phyloP scores from a whole-genome alignment of 2,113 vertebrate genomes.

The Sander vitreus region DNA sequence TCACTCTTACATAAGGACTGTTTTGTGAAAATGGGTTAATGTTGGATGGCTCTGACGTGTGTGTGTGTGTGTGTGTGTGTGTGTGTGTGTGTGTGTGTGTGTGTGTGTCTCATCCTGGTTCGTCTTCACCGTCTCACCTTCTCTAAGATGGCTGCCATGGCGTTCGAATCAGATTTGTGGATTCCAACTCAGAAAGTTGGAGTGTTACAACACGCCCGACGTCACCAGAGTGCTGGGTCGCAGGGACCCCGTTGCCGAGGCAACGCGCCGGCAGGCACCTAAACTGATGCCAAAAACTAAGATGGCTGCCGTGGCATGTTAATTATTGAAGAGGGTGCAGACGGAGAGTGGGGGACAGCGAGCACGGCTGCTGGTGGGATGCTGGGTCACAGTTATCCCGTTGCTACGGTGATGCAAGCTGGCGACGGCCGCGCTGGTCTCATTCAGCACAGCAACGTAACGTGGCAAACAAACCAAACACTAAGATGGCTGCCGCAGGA shows the following conservation, averaged over 20 bases:
- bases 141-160: slow-evolving; percentile 56
- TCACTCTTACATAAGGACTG: background rate
- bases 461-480: slow-evolving; percentile 27
- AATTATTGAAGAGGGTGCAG: slow-evolving; percentile 78
- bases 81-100: slow-evolving; percentile 5
- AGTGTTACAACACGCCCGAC: slow-evolving; percentile 8
- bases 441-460: slow-evolving; percentile 16
- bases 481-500: slow-evolving; percentile 67
- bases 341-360: slow-evolving; percentile 53
- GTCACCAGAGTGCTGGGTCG: slow-evolving; percentile 33
- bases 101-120: background rate
- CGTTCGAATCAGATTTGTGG: slow-evolving; percentile 29
- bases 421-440: slow-evolving; percentile 36
- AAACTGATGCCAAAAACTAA: slow-evolving; percentile 72
- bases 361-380: slow-evolving; percentile 47
- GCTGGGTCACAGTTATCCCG: slow-evolving; percentile 69
- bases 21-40: background rate
- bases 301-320: slow-evolving; percentile 75
- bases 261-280: slow-evolving; percentile 69
- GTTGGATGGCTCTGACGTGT: background rate
- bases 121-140: slow-evolving; percentile 18
- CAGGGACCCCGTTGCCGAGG: slow-evolving; percentile 51
- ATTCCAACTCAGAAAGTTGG: slow-evolving; percentile 48
- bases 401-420: slow-evolving; percentile 64
- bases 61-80: slow-evolving; percentile 13